Evolutionary conservation across 2,797 vertebrate species (phyloP).

Genomic region (Myotis myotis): DNA sequence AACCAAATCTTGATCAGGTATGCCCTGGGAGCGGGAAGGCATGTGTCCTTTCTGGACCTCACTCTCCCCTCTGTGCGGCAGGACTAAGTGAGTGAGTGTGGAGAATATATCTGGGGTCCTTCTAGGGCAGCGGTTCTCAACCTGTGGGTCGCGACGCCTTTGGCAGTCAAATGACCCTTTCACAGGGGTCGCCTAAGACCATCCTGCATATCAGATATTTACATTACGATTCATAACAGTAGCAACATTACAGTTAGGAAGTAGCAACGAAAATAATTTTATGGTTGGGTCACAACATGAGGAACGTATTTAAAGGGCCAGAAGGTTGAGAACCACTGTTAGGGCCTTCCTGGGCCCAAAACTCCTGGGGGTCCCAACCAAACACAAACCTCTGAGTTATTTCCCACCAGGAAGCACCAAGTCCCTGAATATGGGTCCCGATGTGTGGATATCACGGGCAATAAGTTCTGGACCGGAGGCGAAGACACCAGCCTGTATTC

Average conservation of each 20-base stretch:
- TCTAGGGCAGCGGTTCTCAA: background rate
- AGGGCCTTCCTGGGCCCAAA: background rate
- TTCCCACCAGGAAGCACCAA: slow-evolving; percentile 49
- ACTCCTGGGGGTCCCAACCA: background rate
- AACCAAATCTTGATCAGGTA: slow-evolving; percentile 73
- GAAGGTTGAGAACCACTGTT: no score
- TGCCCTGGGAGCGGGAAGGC: background rate
- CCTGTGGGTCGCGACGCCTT: no score
- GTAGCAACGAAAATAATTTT: no score
- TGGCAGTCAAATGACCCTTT: no score
- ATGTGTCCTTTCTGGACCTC: background rate
- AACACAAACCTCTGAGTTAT: background rate
- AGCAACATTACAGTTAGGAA: no score
- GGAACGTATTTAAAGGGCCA: no score
- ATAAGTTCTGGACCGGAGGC: slow-evolving; percentile 71
- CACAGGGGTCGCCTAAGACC: no score
- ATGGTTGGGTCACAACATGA: no score
- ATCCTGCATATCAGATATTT: no score
- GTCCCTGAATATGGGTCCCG: slow-evolving; percentile 47
- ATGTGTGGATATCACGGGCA: slow-evolving; percentile 60
- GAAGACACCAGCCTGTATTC: slow-evolving; percentile 64
- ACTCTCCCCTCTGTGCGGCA: background rate
- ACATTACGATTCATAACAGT: no score
- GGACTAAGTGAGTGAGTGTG: background rate
- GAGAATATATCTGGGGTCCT: background rate